These are phyloP conservation scores for Toxonevra muliebris DNA, from an alignment of 2,888 invertebrate species.

Conservation along the genomic window DNA sequence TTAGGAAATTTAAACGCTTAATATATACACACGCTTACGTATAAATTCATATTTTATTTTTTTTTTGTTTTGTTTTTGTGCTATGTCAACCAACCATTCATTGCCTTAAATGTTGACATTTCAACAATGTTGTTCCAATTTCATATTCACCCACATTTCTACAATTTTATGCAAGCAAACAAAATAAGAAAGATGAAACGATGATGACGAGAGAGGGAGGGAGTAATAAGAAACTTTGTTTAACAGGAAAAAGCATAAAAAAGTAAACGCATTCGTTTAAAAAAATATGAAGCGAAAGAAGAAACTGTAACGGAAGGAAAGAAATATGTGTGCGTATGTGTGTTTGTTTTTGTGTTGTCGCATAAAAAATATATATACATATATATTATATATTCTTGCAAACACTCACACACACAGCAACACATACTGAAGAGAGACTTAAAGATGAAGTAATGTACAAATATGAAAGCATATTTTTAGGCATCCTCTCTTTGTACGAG, in stretches of 20 bases:
- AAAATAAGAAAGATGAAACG: neutral
- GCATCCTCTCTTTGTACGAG: neutral
- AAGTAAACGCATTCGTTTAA: neutral
- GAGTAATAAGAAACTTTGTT: neutral
- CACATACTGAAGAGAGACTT: neutral
- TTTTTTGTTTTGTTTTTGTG: too few species aligned
- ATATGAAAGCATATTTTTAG: conserved; percentile 18
- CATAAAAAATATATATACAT: too few species aligned
- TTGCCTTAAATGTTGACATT: conserved; percentile 13
- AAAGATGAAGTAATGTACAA: neutral
- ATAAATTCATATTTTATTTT: too few species aligned
- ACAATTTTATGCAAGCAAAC: too few species aligned
- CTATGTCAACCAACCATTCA: too few species aligned
- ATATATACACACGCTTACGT: too few species aligned
- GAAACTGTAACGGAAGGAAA: neutral
- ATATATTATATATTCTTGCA: neutral
- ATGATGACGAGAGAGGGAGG: neutral
- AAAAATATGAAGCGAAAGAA: too few species aligned
- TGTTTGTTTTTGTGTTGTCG: neutral
- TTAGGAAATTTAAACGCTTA: too few species aligned
- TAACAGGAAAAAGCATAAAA: neutral
- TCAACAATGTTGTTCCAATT: conserved; percentile 21
- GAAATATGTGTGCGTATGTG: neutral
- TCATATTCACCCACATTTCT: conserved; percentile 13
- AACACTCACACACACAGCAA: neutral